A percentile compares a stretch with the other conserved stretches of the same genome.
Conservation (phyloP, 2,113 vertebrate species). For the Micronisus gabar region DNA sequence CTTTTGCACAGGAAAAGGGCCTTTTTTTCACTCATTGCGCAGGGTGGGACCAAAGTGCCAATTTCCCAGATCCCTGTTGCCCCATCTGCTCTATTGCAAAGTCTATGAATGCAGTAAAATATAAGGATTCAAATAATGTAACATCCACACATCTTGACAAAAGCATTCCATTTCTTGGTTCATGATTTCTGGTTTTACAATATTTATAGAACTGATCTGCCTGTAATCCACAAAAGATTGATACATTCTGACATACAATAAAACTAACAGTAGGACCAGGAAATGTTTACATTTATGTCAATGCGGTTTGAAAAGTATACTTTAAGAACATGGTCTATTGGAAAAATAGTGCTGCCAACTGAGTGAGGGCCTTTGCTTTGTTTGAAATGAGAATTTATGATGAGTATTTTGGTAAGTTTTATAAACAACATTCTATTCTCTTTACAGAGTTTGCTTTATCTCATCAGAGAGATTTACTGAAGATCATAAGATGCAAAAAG, state of each 20-base stretch:
- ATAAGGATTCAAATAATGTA: neutral
- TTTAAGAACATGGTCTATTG: neutral
- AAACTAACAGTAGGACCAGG: neutral
- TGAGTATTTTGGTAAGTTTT: neutral
- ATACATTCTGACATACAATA: neutral
- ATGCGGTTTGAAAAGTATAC: neutral
- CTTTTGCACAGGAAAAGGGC: neutral
- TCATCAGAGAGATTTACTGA: conserved; percentile 12
- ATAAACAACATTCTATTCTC: neutral
- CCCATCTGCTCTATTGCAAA: neutral
- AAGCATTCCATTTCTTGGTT: neutral
- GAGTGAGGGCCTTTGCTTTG: neutral
- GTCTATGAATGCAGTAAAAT: neutral
- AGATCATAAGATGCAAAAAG: neutral
- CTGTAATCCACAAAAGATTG: neutral
- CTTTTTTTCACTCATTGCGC: neutral
- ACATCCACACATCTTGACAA: neutral
- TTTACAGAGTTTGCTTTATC: neutral
- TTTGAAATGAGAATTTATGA: neutral
- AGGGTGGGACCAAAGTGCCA: neutral
- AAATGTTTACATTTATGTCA: neutral
- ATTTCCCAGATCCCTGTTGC: neutral
- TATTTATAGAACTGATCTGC: neutral
- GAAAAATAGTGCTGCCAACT: neutral
- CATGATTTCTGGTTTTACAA: neutral